Evolutionary conservation across 2,113 vertebrate species (phyloP), one percentile per base, ranked within the genome.

Genomic region (Pristiophorus japonicus): DNA sequence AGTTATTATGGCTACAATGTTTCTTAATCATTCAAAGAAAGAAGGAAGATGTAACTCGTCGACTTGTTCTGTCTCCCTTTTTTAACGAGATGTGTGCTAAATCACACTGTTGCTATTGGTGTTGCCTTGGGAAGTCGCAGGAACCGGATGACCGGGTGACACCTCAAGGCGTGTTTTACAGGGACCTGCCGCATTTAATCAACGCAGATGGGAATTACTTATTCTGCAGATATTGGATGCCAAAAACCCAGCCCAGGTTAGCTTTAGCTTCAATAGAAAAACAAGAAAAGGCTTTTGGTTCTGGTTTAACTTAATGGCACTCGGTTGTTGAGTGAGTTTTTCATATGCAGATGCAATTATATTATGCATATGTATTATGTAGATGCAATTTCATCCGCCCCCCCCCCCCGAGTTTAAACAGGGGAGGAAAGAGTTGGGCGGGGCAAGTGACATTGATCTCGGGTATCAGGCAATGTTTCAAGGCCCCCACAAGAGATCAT

Each of bases 151-250:
- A 98, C 95, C 55, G 97, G 96, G 97, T 96, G 95, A 98, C 97
- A 96, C 99, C 98, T 85, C 98, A 98, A 96, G 98, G 97, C 95
- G 96, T 98, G 96, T 98, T 98, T 0, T 98, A 98, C 97, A 96
- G 96, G 96, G 98, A 99, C 96, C 97, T 99, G 93, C 97, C 96
- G 96, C 98, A 99, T 97, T 97, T 99, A 96, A 94, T 99, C 97
- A 99, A 99, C 90, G 98, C 98, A 34, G 99, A 99, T 0, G 99
- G 98, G 95, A 98, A 98, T 97, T 96, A 98, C 97, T 98, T 99
- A 96, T 99, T 99, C 98, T 99, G 99, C 97, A 98, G 98, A 96
- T 99, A 98, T 97, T 99, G 99, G 99, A 98, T 98, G 96, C 99
- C 99, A 45, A 95, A 95, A 8, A 96, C 96, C 38, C 96, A 97